Conservation (phyloP, 2,888 invertebrate species). For the Entomobrya proxima region DNA sequence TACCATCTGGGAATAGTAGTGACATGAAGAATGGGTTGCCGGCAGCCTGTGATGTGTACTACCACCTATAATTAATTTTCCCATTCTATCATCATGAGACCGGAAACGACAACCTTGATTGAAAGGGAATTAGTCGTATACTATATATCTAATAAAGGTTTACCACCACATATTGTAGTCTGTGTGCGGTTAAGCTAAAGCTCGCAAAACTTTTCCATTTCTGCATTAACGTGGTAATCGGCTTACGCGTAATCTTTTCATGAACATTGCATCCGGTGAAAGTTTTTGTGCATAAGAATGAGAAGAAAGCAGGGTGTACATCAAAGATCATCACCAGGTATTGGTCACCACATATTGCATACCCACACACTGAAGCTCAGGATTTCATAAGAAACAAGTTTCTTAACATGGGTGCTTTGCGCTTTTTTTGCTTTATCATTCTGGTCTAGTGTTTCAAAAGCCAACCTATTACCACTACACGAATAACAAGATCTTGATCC, state of each 20-base stretch:
- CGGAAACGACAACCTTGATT: no score
- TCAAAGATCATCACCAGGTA: background rate
- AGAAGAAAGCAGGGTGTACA: background rate
- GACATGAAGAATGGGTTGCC: no score
- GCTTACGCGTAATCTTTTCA: background rate
- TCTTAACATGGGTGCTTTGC: background rate
- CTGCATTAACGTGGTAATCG: background rate
- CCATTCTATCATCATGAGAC: background rate
- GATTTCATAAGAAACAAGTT: conserved; percentile 1
- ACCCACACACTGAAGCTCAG: background rate
- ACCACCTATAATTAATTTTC: background rate
- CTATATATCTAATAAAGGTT: no score
- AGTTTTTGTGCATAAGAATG: no score
- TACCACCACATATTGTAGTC: no score
- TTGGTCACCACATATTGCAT: background rate
- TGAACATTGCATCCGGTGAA: no score
- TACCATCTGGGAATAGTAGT: background rate
- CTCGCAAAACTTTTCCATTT: background rate
- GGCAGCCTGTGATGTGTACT: no score
- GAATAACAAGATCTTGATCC: conserved; percentile 9
- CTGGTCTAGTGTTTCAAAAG: background rate
- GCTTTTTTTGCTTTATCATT: background rate
- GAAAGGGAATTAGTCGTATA: no score
- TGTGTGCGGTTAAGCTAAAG: background rate
- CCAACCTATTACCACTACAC: background rate